Base-by-base conservation (phyloP, 2,888 invertebrate genomes). In the Microctonus aethiopoides region DNA sequence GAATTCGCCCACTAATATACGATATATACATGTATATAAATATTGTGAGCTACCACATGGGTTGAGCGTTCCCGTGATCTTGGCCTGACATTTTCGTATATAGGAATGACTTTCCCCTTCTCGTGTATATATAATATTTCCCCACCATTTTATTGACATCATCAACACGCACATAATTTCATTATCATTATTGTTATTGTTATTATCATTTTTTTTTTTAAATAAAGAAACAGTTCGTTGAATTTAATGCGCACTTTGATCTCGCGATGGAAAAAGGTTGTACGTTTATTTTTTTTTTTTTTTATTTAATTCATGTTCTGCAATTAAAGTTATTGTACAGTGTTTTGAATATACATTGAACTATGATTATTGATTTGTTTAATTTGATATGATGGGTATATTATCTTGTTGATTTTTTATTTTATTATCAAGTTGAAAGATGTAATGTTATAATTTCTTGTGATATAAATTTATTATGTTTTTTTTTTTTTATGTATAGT, bases 61-160 rank as follows among this genome's bases (percentile, higher is more conserved):
- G 75, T 72, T 75, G 75, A 75, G 67, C 72, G 70, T 65, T 73
- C 74, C 67, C 64, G 67, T 74, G 76, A 77, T 79, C 76, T 79
- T 77, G 76, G 74, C 69, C 75, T 74, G 76, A 75, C 76, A 74
- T 76, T 77, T 76, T 74, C 67, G 67, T 56, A 16, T 46, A 46
- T 46, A 46, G 32, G 9, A n/a, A n/a, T n/a, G 4, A 16, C n/a
- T 46, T 22, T 16, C 5, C 13, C 56, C 36, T 34, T 26, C 13
- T 11, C 13, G n/a, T n/a, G n/a, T 51, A 32, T 16, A 32, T 16
- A 41, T 41, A 16, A 54, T 36, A 56, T 51, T 36, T 57, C 16
- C 32, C 59, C 41, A n/a, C n/a, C 54, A 22, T 16, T 36, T 34
- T 24, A n/a, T 32, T 57, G n/a, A 9, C 52, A 9, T 22, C 20